Conservation (phyloP, 2,888 invertebrate genomes). For the Germaria angustata region DNA sequence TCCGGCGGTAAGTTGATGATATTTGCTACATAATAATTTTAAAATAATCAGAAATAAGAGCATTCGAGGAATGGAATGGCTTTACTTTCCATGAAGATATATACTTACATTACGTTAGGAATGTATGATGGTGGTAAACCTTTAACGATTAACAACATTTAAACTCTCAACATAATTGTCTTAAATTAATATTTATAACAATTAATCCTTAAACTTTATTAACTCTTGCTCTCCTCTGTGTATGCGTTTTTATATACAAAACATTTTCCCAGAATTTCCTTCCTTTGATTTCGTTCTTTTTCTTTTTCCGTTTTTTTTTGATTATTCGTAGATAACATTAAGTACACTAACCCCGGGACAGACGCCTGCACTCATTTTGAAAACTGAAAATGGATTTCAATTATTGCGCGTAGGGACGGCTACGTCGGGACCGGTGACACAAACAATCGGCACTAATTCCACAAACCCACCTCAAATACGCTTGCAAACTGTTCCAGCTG, state of each 20-base stretch:
- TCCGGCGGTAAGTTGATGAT: slow-evolving; percentile 82
- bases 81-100: slow-evolving; percentile 9
- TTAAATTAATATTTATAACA: slow-evolving; percentile 7
- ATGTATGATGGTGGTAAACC: slow-evolving; percentile 5
- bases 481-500: slow-evolving; percentile 91
- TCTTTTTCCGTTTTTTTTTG: slow-evolving; percentile 44
- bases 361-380: slow-evolving; percentile 93
- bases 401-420: slow-evolving; percentile 93
- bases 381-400: slow-evolving; percentile 98
- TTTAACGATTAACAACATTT: neutral
- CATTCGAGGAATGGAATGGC: neutral
- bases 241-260: slow-evolving; percentile 17
- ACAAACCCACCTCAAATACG: slow-evolving; percentile 87
- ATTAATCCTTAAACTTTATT: slow-evolving; percentile 56
- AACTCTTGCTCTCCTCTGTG: slow-evolving; percentile 34
- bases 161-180: neutral
- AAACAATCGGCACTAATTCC: slow-evolving; percentile 81
- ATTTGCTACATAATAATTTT: neutral
- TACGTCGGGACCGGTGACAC: slow-evolving; percentile 82
- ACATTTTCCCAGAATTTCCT: slow-evolving; percentile 51
- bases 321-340: slow-evolving; percentile 88
- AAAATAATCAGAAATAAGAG: neutral
- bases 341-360: slow-evolving; percentile 93
- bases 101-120: neutral
- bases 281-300: slow-evolving; percentile 52